Percentiles rank a stretch among this genome's conserved stretches.
phyloP scores from a whole-genome alignment of 2,113 vertebrate species.

The Solea solea region DNA sequence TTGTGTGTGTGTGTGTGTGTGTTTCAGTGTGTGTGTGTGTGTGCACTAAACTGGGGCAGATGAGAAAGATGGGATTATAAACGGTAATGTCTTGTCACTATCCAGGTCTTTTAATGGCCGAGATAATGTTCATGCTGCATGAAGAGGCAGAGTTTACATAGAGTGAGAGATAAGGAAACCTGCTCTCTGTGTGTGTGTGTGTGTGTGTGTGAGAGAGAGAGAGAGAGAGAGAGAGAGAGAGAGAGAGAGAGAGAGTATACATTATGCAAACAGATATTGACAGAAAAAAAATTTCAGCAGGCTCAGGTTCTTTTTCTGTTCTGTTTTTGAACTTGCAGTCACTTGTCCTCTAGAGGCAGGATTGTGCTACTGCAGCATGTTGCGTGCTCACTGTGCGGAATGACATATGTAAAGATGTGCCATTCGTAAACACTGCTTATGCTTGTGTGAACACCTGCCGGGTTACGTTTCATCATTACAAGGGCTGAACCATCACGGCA shows the following conservation, averaged over 20 bases:
- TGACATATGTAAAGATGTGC: too few relatives aligned
- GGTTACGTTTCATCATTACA: too few relatives aligned
- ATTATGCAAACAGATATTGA: constrained; percentile 20
- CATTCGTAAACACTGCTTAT: too few relatives aligned
- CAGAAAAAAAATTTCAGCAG: neutral
- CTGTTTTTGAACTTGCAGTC: too few relatives aligned
- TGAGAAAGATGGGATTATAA: constrained; percentile 9
- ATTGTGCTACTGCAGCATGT: too few relatives aligned
- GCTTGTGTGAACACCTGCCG: too few relatives aligned
- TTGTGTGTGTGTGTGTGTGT: constrained; percentile 14
- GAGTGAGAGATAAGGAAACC: neutral
- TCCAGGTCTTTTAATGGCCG: constrained; percentile 9
- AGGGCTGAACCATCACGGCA: too few relatives aligned
- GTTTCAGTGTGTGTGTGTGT: constrained; percentile 1
- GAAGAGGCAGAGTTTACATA: neutral
- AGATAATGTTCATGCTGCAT: constrained; percentile 10
- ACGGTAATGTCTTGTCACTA: constrained; percentile 15
- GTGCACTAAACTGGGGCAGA: constrained; percentile 5
- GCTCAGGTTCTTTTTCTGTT: too few relatives aligned
- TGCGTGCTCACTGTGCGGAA: too few relatives aligned
- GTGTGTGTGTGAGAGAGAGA: neutral
- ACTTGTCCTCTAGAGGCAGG: too few relatives aligned
- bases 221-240: neutral
- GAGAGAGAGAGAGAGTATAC: neutral
- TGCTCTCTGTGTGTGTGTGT: neutral